These are phyloP conservation scores for Rhombomys opimus DNA, from an alignment of 2,113 vertebrate species.

Conservation along the genomic window DNA sequence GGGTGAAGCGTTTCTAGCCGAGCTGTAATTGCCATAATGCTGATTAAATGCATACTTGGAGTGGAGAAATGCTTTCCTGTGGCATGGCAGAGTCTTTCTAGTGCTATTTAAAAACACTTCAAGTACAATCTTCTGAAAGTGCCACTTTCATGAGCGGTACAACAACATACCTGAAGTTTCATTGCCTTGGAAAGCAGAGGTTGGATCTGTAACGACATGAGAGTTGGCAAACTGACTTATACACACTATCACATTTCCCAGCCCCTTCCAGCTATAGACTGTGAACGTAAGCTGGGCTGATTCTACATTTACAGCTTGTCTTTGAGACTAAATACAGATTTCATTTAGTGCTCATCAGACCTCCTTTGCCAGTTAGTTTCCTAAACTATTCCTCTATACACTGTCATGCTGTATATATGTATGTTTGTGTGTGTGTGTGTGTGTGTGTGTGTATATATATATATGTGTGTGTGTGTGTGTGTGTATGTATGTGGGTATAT, in stretches of 20 bases:
- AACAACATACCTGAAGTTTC: constrained; percentile 66
- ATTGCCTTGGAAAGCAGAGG: constrained; percentile 4
- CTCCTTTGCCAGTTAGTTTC: not conserved
- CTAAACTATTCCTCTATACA: not conserved
- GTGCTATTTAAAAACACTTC: constrained; percentile 79
- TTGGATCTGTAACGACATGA: not conserved
- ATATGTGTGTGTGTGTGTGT: too few species aligned
- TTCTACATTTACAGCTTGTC: not conserved
- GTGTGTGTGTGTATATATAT: too few species aligned
- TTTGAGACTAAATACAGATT: not conserved
- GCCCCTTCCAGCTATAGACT: not conserved
- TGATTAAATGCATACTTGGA: constrained; percentile 80
- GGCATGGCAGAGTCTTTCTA: constrained; percentile 74
- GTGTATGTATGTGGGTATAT: not conserved
- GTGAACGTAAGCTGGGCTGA: not conserved
- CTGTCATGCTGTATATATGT: too few species aligned
- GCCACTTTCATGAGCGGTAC: constrained; percentile 73
- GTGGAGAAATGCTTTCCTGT: constrained; percentile 64
- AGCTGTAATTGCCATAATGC: constrained; percentile 76
- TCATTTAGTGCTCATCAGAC: not conserved
- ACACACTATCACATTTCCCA: not conserved
- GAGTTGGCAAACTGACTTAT: not conserved
- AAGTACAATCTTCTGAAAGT: constrained; percentile 80
- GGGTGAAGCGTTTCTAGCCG: constrained; percentile 75
- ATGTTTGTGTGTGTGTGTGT: too few species aligned